Base-by-base conservation (phyloP, 1,140 invertebrate genomes). In the Drosophila guanche region DNA sequence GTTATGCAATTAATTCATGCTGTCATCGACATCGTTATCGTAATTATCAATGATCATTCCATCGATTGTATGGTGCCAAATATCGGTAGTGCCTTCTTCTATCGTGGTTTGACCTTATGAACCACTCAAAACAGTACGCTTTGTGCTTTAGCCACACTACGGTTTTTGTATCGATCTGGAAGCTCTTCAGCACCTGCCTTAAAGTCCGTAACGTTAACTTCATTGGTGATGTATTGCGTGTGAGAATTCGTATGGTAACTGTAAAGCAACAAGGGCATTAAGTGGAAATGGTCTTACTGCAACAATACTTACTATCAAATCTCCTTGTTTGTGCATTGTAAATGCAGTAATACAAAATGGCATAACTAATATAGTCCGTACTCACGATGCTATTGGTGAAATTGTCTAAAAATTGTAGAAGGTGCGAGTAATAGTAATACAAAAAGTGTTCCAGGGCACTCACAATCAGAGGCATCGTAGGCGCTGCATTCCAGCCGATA, bases 41-140 rank as follows among this genome's bases (percentile, higher is more conserved):
- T 20, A 20, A 8, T 20, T 20, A 29, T 33, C 22, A 7, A 4
- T 33, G 52, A 22, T 45, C 54, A 10, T 10, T 33, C 16, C 48
- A 81, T 0, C 3, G 0, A 60, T 66, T 75, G 10, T 59, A 61
- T 7, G 83, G 81, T 1, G 69, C 65, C 22, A 51, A 47, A 22
- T 16, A 81, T 3, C 6, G 0, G 2, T 47, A 51, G 5, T 68
- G 63, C 10, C 73, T 42, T 0, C 2, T n/a, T 2, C 27, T 3
- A 0, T 43, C 20, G 5, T 86, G 50, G n/a, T 71, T 63, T 0
- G 65, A 61, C n/a, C 81, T 12, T 20, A 61, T 4, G 52, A 81
- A 86, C 73, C 77, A 86, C 40, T 85, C 77, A 29, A 85, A 85
- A 41, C 81, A 85, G 29, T 61, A 85, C 1, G 68, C 81, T 2